Evolutionary conservation across 2,888 invertebrate species (phyloP), one percentile per base, ranked within the genome.

Genomic region (Orthosia gracilis): DNA sequence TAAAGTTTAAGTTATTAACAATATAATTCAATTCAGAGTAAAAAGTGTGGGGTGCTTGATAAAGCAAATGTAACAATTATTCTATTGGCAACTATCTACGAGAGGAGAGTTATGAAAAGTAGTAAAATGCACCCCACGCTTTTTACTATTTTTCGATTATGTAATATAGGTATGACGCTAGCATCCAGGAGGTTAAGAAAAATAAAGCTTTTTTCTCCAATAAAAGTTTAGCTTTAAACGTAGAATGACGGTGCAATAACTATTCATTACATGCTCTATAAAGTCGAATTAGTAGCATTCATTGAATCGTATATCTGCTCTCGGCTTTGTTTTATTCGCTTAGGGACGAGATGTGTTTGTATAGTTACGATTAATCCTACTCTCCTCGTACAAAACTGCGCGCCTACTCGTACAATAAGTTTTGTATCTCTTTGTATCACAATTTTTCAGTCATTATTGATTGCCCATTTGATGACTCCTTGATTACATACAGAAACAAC

Each of bases 201-300:
- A 3, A 47, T 4, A 17, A 21, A 26, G 15, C 0, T 45, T 18
- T 57, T 49, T 54, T 31, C 49, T 40, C 15, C n/a, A n/a, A 13
- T 5, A 13, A 17, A 76, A 13, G 11, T 9, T 57, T 18, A 3
- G 55, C 55, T 58, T 57, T 77, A 18, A 57, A 73, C 68, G 26
- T 15, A 55, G 71, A 75, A 70, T 47, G 31, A 50, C 45, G 26
- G 45, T 50, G 52, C 69, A 76, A 55, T 76, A 78, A 78, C 40
- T 18, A 62, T 71, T 76, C 21, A 76, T 71, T 76, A 55, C 4
- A 45, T 31, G 17, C 45, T 18, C 26, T 57, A 45, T 79, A 13
- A 4, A 76, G 18, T 59, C 26, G 49, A 76, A 71, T 71, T 55
- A 75, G 49, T 62, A 61, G 49, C 61, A 31, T 78, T 70, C 9